phyloP scores from a whole-genome alignment of 1,140 invertebrate species.

The Bombus cullumanus region DNA sequence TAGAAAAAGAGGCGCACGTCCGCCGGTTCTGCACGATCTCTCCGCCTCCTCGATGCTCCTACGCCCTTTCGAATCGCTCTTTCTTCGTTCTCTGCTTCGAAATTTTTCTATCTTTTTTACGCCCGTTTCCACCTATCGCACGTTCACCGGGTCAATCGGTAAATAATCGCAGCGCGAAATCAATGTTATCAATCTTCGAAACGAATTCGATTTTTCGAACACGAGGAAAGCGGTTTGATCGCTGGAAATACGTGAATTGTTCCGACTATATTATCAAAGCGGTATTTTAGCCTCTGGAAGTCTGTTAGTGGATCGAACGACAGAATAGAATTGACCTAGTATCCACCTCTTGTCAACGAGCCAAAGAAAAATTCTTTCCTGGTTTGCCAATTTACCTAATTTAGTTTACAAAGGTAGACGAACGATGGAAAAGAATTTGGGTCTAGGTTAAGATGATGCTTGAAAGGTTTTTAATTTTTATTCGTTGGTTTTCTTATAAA shows the following conservation, averaged over 20 bases:
- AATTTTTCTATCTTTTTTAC: background rate
- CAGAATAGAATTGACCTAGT: background rate
- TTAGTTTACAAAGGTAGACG: background rate
- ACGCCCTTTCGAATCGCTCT: constrained; percentile 47
- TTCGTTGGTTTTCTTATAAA: background rate
- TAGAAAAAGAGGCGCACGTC: constrained; percentile 50
- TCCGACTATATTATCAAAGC: background rate
- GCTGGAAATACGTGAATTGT: background rate
- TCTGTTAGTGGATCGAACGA: background rate
- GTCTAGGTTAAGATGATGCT: background rate
- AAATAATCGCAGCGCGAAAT: constrained; percentile 1
- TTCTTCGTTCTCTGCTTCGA: too few relatives aligned
- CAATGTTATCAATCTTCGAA: background rate
- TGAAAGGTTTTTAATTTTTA: background rate
- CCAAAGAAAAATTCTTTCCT: background rate
- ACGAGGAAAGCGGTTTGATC: background rate
- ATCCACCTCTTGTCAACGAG: too few relatives aligned
- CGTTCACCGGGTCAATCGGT: background rate
- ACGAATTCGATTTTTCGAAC: background rate
- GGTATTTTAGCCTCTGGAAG: background rate
- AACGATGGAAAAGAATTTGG: background rate
- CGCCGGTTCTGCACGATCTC: constrained; percentile 34
- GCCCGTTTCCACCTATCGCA: background rate
- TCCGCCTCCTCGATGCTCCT: constrained; percentile 28
- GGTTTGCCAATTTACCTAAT: background rate